These are phyloP conservation scores for Pinctada fucata DNA, from an alignment of 2,888 invertebrate species.

Conservation along the genomic window DNA sequence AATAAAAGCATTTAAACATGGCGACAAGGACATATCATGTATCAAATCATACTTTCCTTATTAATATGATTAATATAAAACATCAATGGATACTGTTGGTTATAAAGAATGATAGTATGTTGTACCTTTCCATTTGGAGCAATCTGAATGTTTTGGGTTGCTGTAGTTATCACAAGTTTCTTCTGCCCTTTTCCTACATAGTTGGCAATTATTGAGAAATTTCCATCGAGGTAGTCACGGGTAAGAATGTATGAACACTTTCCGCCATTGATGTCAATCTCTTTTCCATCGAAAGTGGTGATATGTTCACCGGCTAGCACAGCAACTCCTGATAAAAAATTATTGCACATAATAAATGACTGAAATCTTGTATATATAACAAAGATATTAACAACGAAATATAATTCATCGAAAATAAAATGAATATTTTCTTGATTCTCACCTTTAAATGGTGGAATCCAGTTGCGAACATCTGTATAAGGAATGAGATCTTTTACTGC, in stretches of 20 bases:
- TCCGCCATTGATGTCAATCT: constrained; percentile 84
- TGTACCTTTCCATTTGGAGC: constrained; percentile 36
- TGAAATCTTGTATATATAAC: background rate
- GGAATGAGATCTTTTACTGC: constrained; percentile 80
- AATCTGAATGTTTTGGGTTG: constrained; percentile 27
- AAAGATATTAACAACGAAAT: too few species aligned
- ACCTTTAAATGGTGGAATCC: constrained; percentile 93
- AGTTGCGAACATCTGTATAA: constrained; percentile 84
- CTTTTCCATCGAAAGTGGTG: constrained; percentile 90
- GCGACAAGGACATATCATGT: background rate
- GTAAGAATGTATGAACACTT: constrained; percentile 89
- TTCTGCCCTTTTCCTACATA: constrained; percentile 32
- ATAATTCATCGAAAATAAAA: background rate
- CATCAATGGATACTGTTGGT: background rate
- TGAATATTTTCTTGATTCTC: constrained; percentile 56
- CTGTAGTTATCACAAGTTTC: constrained; percentile 30
- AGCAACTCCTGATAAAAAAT: constrained; percentile 83
- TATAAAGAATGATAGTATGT: background rate
- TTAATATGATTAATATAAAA: background rate
- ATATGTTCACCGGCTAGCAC: constrained; percentile 88
- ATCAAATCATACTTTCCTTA: background rate
- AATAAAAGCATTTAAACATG: background rate
- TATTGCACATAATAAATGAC: background rate
- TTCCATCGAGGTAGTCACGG: constrained; percentile 87
- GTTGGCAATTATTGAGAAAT: constrained; percentile 80